Evolutionary conservation across 1,140 invertebrate species (phyloP).

Genomic region (Diachasma alloeum): DNA sequence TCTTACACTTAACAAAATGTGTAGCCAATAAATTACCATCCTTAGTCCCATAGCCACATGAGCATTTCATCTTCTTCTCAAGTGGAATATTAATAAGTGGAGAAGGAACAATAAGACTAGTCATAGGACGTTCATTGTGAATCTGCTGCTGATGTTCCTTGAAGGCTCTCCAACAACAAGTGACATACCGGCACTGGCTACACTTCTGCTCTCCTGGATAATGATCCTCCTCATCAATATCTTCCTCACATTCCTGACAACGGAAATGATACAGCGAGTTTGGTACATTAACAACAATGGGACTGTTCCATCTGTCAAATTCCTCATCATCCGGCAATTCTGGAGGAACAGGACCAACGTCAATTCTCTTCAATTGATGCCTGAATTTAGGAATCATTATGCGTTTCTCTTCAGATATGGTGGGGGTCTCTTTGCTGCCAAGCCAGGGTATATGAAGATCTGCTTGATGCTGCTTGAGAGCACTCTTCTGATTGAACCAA

Average conservation of each 20-base stretch:
- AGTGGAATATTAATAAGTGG: slow-evolving; percentile 64
- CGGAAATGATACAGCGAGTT: slow-evolving; percentile 41
- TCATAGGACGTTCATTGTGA: slow-evolving; percentile 67
- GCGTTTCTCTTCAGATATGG: slow-evolving; percentile 46
- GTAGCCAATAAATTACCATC: slow-evolving; percentile 69
- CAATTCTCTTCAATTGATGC: slow-evolving; percentile 64
- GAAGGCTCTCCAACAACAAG: slow-evolving; percentile 79
- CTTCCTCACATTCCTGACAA: slow-evolving; percentile 77
- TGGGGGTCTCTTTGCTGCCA: slow-evolving; percentile 42
- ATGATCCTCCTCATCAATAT: slow-evolving; percentile 63
- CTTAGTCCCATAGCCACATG: slow-evolving; percentile 75
- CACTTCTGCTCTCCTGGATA: slow-evolving; percentile 76
- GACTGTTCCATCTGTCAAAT: slow-evolving; percentile 56
- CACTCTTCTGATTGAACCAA: slow-evolving; percentile 76
- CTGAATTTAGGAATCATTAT: slow-evolving; percentile 62
- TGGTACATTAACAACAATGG: slow-evolving; percentile 48
- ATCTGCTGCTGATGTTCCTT: slow-evolving; percentile 74
- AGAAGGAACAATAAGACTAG: slow-evolving; percentile 64
- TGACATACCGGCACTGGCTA: slow-evolving; percentile 78
- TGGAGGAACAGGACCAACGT: slow-evolving; percentile 43
- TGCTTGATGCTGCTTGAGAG: slow-evolving; percentile 57
- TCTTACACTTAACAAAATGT: slow-evolving; percentile 60
- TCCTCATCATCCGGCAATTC: slow-evolving; percentile 46
- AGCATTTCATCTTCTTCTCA: slow-evolving; percentile 73
- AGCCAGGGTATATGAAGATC: slow-evolving; percentile 48